These are phyloP conservation scores for Poeciliopsis paucimaculata DNA, from an alignment of 2,797 vertebrate genomes.

Conservation along the genomic window DNA sequence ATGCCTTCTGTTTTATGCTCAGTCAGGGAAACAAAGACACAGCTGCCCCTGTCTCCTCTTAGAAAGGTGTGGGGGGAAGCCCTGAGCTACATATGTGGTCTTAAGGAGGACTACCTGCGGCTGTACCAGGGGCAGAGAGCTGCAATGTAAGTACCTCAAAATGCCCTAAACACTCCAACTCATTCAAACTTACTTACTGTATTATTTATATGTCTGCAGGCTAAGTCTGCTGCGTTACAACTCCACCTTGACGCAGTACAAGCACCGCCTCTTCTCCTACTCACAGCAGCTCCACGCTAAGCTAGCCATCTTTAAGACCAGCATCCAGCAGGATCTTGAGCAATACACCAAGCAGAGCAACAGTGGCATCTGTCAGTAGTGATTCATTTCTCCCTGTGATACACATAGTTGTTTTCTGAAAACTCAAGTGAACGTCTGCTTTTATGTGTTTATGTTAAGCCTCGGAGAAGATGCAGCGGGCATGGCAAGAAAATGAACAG, in stretches of 20 bases:
- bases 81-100: slow-evolving; percentile 94
- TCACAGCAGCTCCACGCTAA: slow-evolving; percentile 97
- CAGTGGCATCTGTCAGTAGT: slow-evolving; percentile 92
- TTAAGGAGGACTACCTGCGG: slow-evolving; percentile 95
- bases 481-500: slow-evolving; percentile 96
- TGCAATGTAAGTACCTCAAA: slow-evolving; percentile 84
- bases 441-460: slow-evolving; percentile 76
- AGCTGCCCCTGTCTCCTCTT: slow-evolving; percentile 89
- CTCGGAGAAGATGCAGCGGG: slow-evolving; percentile 97
- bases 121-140: slow-evolving; percentile 96
- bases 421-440: slow-evolving; percentile 1
- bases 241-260: slow-evolving; percentile 95
- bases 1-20: slow-evolving; percentile 24
- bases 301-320: slow-evolving; percentile 94
- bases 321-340: slow-evolving; percentile 94
- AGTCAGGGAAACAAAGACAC: slow-evolving; percentile 96
- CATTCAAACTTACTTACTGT: slow-evolving; percentile 11
- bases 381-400: slow-evolving; percentile 8
- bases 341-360: slow-evolving; percentile 94
- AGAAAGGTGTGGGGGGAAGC: slow-evolving; percentile 98
- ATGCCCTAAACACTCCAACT: background rate
- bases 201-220: slow-evolving; percentile 74
- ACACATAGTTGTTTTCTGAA: background rate
- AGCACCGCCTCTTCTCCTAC: slow-evolving; percentile 94
- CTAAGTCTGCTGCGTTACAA: slow-evolving; percentile 97